These are phyloP conservation scores for Chironomus striatipennis DNA, from an alignment of 1,140 invertebrate genomes.

Conservation along the genomic window DNA sequence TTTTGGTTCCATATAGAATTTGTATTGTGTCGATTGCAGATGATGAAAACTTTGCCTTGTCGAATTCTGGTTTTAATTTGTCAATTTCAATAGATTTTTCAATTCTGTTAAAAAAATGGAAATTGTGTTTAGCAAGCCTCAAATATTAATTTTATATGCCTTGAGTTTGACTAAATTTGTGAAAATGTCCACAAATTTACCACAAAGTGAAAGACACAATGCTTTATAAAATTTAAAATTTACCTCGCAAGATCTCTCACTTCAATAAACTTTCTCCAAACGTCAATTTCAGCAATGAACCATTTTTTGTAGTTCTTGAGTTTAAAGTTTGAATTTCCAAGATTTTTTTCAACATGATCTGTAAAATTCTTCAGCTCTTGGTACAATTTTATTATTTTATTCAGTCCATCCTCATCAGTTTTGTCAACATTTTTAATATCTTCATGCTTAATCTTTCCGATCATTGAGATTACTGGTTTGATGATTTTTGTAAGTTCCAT, in stretches of 20 bases:
- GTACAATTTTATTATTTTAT: constrained; percentile 84
- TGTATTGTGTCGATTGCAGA: neutral
- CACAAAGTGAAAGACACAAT: no score
- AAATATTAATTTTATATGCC: no score
- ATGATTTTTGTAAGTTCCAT: constrained; percentile 62
- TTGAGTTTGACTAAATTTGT: no score
- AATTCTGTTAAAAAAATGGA: constrained; percentile 28
- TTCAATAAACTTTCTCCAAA: constrained; percentile 85
- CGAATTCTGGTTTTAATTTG: neutral
- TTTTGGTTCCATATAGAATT: neutral
- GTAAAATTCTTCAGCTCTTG: constrained; percentile 77
- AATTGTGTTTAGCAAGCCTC: neutral
- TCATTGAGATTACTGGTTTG: constrained; percentile 57
- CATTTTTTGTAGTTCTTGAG: constrained; percentile 71
- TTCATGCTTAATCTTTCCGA: constrained; percentile 52
- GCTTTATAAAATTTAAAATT: neutral
- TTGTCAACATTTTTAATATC: constrained; percentile 26
- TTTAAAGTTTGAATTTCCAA: constrained; percentile 50
- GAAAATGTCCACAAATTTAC: no score
- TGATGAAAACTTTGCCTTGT: neutral
- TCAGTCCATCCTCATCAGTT: constrained; percentile 54
- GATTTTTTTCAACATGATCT: constrained; percentile 45
- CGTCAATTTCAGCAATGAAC: constrained; percentile 78
- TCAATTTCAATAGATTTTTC: neutral
- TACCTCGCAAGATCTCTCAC: constrained; percentile 56